Evolutionary conservation across 2,113 vertebrate genomes (phyloP).

Genomic region (Thalassoma bifasciatum): DNA sequence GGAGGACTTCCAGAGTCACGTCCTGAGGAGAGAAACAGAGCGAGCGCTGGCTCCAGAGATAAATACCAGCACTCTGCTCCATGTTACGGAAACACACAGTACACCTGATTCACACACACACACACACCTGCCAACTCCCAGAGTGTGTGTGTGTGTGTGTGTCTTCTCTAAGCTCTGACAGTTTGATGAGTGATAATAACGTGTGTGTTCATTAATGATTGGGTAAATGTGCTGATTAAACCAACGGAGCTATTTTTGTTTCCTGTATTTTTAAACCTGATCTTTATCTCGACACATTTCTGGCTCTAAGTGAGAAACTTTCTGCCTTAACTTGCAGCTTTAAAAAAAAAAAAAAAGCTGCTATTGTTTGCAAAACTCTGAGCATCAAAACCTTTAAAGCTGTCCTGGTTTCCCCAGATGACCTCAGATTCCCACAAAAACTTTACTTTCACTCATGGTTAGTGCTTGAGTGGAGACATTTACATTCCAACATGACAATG

Average conservation of each 20-base stretch:
- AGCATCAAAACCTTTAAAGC: too few species aligned
- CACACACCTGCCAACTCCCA: neutral
- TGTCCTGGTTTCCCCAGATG: too few species aligned
- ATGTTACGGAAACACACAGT: conserved; percentile 34
- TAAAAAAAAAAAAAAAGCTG: too few species aligned
- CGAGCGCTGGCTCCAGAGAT: conserved; percentile 56
- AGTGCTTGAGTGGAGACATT: too few species aligned
- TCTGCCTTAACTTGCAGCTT: neutral
- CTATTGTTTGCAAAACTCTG: too few species aligned
- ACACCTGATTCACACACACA: conserved; percentile 15
- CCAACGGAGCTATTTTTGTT: neutral
- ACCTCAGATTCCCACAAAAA: too few species aligned
- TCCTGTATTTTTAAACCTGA: neutral
- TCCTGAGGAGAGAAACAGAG: conserved; percentile 53
- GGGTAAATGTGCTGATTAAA: neutral
- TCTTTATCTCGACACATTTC: neutral
- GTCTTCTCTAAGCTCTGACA: neutral
- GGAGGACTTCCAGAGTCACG: conserved; percentile 68
- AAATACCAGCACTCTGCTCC: conserved; percentile 37
- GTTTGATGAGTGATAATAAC: neutral
- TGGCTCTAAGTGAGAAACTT: neutral
- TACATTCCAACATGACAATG: too few species aligned
- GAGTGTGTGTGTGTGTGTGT: too few species aligned
- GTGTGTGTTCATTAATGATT: neutral
- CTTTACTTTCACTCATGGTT: too few species aligned